Evolutionary conservation across 1,140 invertebrate species (phyloP).

Genomic region (Thrips palmi): DNA sequence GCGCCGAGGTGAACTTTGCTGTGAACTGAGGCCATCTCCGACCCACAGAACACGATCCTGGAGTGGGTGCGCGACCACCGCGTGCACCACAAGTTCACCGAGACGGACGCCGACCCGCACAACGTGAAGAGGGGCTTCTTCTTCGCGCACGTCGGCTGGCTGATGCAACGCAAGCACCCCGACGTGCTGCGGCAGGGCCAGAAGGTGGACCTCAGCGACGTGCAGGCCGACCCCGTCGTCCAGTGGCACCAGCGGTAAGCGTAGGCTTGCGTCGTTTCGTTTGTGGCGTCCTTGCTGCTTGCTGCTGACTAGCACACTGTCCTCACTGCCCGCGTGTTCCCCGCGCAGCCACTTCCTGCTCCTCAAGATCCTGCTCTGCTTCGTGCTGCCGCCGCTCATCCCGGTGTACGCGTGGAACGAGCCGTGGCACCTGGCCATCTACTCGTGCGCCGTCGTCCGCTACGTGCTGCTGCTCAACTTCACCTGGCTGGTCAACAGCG

Average conservation of each 20-base stretch:
- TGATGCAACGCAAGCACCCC: conserved; percentile 69
- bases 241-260: conserved; percentile 48
- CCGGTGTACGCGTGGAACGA: conserved; percentile 62
- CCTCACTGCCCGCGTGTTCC: conserved; percentile 10
- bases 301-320: too few species aligned
- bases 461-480: conserved; percentile 60
- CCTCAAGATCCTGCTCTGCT: conserved; percentile 48
- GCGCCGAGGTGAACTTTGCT: background rate
- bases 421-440: conserved; percentile 33
- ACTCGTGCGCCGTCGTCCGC: conserved; percentile 42
- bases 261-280: background rate
- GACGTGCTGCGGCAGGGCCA: conserved; percentile 53
- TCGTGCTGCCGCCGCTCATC: conserved; percentile 55
- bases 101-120: conserved; percentile 81
- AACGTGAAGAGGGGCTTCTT: conserved; percentile 79
- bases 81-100: conserved; percentile 77
- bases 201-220: conserved; percentile 58
- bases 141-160: conserved; percentile 81
- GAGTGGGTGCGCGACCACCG: conserved; percentile 65
- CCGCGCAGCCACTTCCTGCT: conserved; percentile 45
- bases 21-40: background rate
- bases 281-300: conserved; percentile 1
- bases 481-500: conserved; percentile 81
- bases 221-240: conserved; percentile 53
- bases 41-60: conserved; percentile 35